Evolutionary conservation across 2,113 vertebrate species (phyloP), one percentile per base, ranked within the genome.

Genomic region (Setophaga petechia): DNA sequence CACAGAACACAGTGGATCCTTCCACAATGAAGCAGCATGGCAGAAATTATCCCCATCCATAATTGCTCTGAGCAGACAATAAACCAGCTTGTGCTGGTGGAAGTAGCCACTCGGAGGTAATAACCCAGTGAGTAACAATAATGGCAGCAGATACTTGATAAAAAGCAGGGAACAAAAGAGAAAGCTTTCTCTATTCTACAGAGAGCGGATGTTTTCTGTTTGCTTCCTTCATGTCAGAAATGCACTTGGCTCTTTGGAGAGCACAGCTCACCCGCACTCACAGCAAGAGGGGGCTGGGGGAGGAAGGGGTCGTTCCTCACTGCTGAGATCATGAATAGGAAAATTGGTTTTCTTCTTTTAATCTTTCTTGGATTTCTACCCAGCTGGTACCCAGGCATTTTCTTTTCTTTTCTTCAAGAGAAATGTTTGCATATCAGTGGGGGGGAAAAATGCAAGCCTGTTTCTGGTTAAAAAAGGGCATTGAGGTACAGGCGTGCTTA

Each of bases 51-150:
- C 94, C 93, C 73, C 80, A 93, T 79, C 94, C 84, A 54, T 95
- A 96, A 95, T 92, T 96, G 94, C 94, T 81, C 78, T 27, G 57
- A 94, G 91, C 65, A 96, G 91, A 90, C 85, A 95, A 91, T 92
- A 85, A 87, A 90, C 66, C 87, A 90, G 93, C 93, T 94, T 83
- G 75, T 2, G 59, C 94, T 85, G 91, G 93, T 96, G 95, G 95
- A 94, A 96, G 89, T 85, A 96, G 83, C 93, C 94, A 95, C 87
- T 96, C 52, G 4, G 91, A 97, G 94, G 95, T 96, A 97, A 97
- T 92, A 96, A 93, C 74, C 84, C 89, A 93, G 78, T 58, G 74
- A 97, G 84, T 89, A 95, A 94, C 93, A 94, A 90, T 93, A 96
- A 97, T 90, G 90, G 95, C 85, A 95, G 88, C 76, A 87, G 90